These are phyloP conservation scores for Yasuhikotakia modesta DNA, from an alignment of 2,797 vertebrate species.

Conservation along the genomic window DNA sequence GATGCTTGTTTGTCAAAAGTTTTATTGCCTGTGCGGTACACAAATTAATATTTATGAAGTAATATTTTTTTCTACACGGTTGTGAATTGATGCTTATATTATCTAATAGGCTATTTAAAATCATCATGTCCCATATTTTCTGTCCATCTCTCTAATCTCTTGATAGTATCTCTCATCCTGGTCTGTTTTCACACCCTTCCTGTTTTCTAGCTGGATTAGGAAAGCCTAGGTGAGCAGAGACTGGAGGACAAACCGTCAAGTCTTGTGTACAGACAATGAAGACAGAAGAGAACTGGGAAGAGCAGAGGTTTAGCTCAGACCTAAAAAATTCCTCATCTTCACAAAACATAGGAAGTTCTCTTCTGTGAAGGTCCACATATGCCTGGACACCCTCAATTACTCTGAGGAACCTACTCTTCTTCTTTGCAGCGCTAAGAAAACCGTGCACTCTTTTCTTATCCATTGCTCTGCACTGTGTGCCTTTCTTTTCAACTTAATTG, in stretches of 20 bases:
- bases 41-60: too few relatives aligned
- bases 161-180: background rate
- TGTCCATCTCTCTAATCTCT: background rate
- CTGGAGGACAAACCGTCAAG: too few relatives aligned
- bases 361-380: background rate
- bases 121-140: too few relatives aligned
- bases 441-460: background rate
- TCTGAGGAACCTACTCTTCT: background rate
- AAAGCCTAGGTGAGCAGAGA: background rate
- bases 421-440: background rate
- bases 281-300: too few relatives aligned
- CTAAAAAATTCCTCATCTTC: too few relatives aligned
- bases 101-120: too few relatives aligned
- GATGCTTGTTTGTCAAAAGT: background rate
- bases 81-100: too few relatives aligned
- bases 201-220: background rate
- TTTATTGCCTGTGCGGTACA: background rate
- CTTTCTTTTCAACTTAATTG: background rate
- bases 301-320: too few relatives aligned
- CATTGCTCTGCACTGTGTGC: background rate
- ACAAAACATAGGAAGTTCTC: background rate
- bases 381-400: background rate
- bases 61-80: too few relatives aligned
- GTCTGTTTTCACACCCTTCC: too few relatives aligned
- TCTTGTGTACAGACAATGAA: too few relatives aligned